Evolutionary conservation across 2,888 invertebrate species (phyloP).

Genomic region (Nyleta sp.): DNA sequence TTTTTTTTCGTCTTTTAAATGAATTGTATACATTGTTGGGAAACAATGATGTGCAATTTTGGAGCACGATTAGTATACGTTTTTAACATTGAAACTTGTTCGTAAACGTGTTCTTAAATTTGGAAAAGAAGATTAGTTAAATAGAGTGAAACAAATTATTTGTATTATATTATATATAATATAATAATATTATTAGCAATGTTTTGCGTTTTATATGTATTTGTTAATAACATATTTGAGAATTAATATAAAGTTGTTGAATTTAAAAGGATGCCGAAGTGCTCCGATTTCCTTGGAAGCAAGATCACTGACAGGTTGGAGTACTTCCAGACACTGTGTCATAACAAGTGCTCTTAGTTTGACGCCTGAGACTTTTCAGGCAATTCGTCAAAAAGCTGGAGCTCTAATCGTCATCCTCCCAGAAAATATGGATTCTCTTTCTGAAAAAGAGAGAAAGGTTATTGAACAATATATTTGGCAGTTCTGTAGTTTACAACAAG

Average conservation of each 20-base stretch:
- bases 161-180: conserved; percentile 8
- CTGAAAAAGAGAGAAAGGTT: conserved; percentile 88
- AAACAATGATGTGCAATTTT: conserved; percentile 15
- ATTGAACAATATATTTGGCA: conserved; percentile 27
- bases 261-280: conserved; percentile 89
- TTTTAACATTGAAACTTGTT: no score
- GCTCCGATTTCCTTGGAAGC: conserved; percentile 95
- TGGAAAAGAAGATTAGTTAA: no score
- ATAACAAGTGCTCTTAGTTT: conserved; percentile 92
- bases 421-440: conserved; percentile 86
- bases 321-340: conserved; percentile 94
- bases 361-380: conserved; percentile 89
- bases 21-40: neutral
- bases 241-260: neutral
- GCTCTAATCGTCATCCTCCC: conserved; percentile 94
- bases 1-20: neutral
- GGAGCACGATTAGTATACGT: conserved; percentile 8
- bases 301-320: conserved; percentile 92
- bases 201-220: no score
- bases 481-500: no score
- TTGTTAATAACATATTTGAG: no score
- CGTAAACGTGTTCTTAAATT: neutral
- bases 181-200: no score
- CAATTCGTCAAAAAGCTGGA: conserved; percentile 91
- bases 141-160: no score